Percentiles rank a stretch among this genome's conserved stretches.
phyloP scores from a whole-genome alignment of 1,140 invertebrate species.

The Cydia splendana region DNA sequence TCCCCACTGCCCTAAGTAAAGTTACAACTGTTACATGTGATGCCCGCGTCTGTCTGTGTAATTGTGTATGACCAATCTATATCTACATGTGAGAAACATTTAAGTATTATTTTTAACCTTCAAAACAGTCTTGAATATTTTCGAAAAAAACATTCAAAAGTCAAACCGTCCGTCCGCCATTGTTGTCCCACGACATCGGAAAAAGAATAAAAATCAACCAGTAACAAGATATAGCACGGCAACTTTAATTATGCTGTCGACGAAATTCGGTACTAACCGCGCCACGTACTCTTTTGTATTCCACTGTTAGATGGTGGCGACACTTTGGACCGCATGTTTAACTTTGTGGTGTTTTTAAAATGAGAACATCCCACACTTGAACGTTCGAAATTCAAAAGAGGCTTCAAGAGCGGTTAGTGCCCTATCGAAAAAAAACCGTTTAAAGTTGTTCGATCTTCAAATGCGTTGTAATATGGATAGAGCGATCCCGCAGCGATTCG shows the following conservation, averaged over 20 bases:
- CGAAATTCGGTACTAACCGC: background rate
- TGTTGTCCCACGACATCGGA: slow-evolving; percentile 29
- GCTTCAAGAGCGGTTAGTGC: slow-evolving; percentile 38
- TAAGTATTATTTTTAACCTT: slow-evolving; percentile 7
- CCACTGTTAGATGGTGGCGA: background rate
- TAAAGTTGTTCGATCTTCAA: slow-evolving; percentile 38
- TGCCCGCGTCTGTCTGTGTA: too few relatives aligned
- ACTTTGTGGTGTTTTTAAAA: slow-evolving; percentile 35
- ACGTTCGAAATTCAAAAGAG: slow-evolving; percentile 40
- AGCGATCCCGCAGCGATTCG: background rate
- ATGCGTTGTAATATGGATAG: background rate
- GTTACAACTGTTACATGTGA: too few relatives aligned
- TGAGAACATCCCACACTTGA: slow-evolving; percentile 42
- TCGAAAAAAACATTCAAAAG: slow-evolving; percentile 20
- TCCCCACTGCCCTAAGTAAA: too few relatives aligned
- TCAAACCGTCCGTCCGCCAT: slow-evolving; percentile 20
- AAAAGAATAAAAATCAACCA: slow-evolving; percentile 31
- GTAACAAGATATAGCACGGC: slow-evolving; percentile 28
- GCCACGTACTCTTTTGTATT: background rate
- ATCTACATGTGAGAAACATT: background rate
- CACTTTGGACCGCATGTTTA: slow-evolving; percentile 3
- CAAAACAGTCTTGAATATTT: slow-evolving; percentile 22
- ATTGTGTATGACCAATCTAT: background rate
- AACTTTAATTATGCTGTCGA: background rate
- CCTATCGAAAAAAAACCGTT: slow-evolving; percentile 35